phyloP scores from a whole-genome alignment of 2,113 vertebrate genomes.

The Clarias macrocephalus region DNA sequence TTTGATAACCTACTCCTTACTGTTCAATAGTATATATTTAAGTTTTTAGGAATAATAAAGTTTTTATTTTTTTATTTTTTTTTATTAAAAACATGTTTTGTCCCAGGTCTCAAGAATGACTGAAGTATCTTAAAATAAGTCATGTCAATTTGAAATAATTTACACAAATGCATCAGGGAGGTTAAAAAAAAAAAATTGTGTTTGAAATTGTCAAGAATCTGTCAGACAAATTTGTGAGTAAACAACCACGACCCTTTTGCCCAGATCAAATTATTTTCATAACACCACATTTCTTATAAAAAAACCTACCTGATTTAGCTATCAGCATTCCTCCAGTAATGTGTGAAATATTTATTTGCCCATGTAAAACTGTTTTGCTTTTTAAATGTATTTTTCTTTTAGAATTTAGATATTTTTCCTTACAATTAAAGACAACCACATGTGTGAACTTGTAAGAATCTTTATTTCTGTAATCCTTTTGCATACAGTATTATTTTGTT shows the following conservation, averaged over 20 bases:
- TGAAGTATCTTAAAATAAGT: background rate
- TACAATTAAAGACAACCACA: conserved; percentile 29
- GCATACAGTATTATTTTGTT: background rate
- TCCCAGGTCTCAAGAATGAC: too few species aligned
- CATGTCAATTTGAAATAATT: background rate
- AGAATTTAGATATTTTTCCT: background rate
- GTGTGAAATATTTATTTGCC: background rate
- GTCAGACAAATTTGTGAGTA: background rate
- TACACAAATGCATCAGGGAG: background rate
- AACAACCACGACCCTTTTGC: background rate
- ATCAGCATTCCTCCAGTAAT: conserved; percentile 38
- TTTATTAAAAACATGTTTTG: too few species aligned
- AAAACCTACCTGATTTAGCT: background rate
- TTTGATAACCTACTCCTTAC: too few species aligned
- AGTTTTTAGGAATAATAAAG: too few species aligned
- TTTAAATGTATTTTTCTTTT: background rate
- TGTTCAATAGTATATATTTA: too few species aligned
- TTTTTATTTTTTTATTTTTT: too few species aligned
- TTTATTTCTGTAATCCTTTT: background rate
- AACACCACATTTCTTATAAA: background rate
- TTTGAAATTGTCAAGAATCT: background rate
- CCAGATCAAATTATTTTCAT: background rate
- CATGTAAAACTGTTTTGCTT: background rate
- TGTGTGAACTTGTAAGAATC: background rate
- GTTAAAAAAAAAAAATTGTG: background rate